Evolutionary conservation across 1,140 invertebrate species (phyloP).

Genomic region (Heliothis subflexa): DNA sequence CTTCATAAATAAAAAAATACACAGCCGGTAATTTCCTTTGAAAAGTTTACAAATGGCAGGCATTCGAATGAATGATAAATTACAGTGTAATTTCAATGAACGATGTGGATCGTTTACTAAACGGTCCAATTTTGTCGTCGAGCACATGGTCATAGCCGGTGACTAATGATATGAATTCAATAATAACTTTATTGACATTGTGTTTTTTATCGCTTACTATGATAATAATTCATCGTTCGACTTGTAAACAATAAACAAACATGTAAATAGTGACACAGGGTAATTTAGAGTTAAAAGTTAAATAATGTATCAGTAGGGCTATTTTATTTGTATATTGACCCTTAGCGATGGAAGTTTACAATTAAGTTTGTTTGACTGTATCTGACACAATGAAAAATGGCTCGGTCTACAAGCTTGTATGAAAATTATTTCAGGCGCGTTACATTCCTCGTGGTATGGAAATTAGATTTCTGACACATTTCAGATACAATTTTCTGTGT

Average conservation of each 20-base stretch:
- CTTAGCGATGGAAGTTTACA: background rate
- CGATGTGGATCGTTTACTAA: conserved; percentile 15
- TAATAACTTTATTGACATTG: conserved; percentile 16
- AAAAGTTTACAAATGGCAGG: conserved; percentile 17
- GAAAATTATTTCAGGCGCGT: no score
- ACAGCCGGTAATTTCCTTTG: conserved; percentile 13
- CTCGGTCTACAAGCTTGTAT: no score
- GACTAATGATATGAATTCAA: conserved; percentile 37
- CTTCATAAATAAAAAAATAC: conserved; percentile 17
- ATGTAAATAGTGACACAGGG: conserved; percentile 4
- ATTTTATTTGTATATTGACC: background rate
- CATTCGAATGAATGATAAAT: conserved; percentile 35
- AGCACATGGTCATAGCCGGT: conserved; percentile 17
- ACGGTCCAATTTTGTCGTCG: conserved; percentile 16
- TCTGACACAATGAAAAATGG: no score
- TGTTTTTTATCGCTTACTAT: conserved; percentile 6
- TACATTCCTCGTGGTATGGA: no score
- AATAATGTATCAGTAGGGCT: background rate
- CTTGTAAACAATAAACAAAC: conserved; percentile 20
- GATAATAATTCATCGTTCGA: conserved; percentile 7
- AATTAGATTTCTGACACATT: no score
- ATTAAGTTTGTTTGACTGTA: no score
- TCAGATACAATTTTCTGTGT: no score
- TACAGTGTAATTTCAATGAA: conserved; percentile 24
- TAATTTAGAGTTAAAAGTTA: background rate